Percentiles rank a stretch among this genome's conserved stretches.
phyloP scores from a whole-genome alignment of 2,888 invertebrate genomes.

The Heliothis peltigera region DNA sequence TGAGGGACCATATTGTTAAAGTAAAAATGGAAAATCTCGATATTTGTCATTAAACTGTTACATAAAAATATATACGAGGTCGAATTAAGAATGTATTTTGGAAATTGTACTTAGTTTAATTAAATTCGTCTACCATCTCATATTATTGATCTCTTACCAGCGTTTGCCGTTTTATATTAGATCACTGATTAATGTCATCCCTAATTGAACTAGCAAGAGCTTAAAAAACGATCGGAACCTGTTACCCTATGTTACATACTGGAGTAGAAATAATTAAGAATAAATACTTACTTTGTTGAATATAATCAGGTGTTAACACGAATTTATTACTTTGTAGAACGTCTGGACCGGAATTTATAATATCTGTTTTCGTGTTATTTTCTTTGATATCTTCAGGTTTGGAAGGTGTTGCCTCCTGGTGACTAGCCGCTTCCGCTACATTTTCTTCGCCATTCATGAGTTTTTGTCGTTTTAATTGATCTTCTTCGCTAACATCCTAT shows the following conservation, averaged over 20 bases:
- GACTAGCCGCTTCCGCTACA: conserved; percentile 80
- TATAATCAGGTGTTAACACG: conserved; percentile 97
- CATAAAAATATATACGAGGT: too few relatives aligned
- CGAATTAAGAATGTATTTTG: too few relatives aligned
- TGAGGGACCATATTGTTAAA: too few relatives aligned
- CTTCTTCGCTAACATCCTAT: conserved; percentile 82
- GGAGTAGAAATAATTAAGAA: conserved; percentile 3
- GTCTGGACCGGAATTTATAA: conserved; percentile 77
- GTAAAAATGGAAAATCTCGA: too few relatives aligned
- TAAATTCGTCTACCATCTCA: too few relatives aligned
- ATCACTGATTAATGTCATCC: too few relatives aligned
- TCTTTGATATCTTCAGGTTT: conserved; percentile 82
- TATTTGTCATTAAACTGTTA: too few relatives aligned
- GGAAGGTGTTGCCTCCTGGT: conserved; percentile 81
- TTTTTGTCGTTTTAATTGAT: conserved; percentile 77
- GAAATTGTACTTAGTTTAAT: too few relatives aligned
- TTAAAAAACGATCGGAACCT: not conserved
- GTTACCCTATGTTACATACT: not conserved
- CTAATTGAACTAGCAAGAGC: too few relatives aligned
- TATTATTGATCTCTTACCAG: too few relatives aligned
- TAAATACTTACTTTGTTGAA: conserved; percentile 96
- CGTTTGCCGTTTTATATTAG: too few relatives aligned
- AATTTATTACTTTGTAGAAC: conserved; percentile 90
- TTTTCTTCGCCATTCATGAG: conserved; percentile 86
- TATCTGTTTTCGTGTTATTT: conserved; percentile 83